These are phyloP conservation scores for Percina caprodes DNA, from an alignment of 2,113 vertebrate genomes.

Conservation along the genomic window DNA sequence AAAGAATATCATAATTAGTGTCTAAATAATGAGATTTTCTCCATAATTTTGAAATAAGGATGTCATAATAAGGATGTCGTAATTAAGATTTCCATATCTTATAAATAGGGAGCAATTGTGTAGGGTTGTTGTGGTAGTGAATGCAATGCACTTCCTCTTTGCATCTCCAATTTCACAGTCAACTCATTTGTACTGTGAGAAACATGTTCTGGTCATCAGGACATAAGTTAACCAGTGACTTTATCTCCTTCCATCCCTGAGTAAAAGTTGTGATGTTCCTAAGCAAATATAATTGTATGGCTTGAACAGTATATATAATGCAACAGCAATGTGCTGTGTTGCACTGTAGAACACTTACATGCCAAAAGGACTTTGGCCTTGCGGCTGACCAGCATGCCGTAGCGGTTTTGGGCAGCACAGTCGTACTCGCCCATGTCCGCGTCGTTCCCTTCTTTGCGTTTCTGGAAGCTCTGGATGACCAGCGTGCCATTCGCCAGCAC, in stretches of 20 bases:
- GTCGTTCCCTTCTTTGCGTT: conserved; percentile 60
- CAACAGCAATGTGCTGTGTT: background rate
- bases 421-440: conserved; percentile 80
- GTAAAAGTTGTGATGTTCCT: background rate
- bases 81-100: background rate
- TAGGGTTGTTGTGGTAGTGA: background rate
- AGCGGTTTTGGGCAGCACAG: conserved; percentile 80
- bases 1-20: background rate
- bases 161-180: background rate
- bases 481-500: conserved; percentile 81
- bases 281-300: background rate
- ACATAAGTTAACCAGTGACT: background rate
- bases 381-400: conserved; percentile 82
- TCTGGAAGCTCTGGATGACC: conserved; percentile 76
- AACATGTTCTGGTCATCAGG: background rate
- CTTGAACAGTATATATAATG: background rate
- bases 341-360: conserved; percentile 74
- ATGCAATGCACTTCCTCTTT: background rate
- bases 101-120: background rate
- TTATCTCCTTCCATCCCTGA: background rate
- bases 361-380: conserved; percentile 81
- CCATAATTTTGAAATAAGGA: background rate
- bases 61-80: background rate
- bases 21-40: background rate
- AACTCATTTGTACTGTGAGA: background rate